These are phyloP conservation scores for Phyllostomus hastatus DNA, from an alignment of 2,113 vertebrate genomes.

Conservation along the genomic window DNA sequence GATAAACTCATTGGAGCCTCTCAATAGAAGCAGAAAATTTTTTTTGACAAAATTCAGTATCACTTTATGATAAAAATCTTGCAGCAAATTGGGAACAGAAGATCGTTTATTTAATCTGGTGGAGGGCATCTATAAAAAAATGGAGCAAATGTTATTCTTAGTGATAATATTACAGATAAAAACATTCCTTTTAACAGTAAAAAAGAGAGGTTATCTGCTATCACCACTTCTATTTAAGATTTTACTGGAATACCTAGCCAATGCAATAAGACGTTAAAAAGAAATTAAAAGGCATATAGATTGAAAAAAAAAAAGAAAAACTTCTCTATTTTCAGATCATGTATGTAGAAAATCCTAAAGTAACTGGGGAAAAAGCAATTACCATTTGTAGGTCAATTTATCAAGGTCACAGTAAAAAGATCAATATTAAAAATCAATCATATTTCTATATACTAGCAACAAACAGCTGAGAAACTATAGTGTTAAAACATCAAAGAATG, in stretches of 20 bases:
- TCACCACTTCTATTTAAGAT: neutral
- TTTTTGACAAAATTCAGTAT: neutral
- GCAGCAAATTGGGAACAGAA: neutral
- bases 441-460: neutral
- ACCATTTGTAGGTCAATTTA: neutral
- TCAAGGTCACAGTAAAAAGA: neutral
- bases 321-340: neutral
- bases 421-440: neutral
- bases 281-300: neutral
- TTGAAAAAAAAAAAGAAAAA: neutral
- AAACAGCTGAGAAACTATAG: neutral
- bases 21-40: neutral
- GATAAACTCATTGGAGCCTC: neutral
- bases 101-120: neutral
- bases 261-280: conserved; percentile 19
- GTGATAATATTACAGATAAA: neutral
- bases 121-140: neutral
- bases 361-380: neutral
- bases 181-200: neutral
- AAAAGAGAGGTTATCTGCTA: neutral
- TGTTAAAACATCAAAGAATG: neutral
- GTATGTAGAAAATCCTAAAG: neutral
- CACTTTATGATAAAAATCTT: conserved; percentile 13
- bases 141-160: neutral
- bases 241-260: neutral